Conservation (phyloP, 2,888 invertebrate species). For the Helleia helle region DNA sequence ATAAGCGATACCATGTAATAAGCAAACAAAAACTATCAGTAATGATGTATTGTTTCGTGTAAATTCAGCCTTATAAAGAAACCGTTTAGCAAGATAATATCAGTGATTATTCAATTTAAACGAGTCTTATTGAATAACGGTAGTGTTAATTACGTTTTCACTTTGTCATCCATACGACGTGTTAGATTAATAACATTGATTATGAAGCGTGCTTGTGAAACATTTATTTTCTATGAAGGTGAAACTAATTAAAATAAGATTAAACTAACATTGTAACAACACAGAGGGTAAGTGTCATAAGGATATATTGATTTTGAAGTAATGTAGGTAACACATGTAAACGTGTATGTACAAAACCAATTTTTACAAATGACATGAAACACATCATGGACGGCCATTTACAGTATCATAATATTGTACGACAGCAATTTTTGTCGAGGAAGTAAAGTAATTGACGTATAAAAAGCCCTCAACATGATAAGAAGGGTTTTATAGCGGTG, state of each 20-base stretch:
- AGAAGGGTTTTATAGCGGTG: conserved; percentile 9
- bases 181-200: conserved; percentile 1
- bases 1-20: no score
- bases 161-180: conserved; percentile 22
- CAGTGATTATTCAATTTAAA: conserved; percentile 45
- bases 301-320: no score
- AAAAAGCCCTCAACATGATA: conserved; percentile 7
- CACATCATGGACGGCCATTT: not conserved
- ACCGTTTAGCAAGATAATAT: conserved; percentile 48
- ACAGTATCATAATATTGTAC: conserved; percentile 2
- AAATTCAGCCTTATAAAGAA: conserved; percentile 25
- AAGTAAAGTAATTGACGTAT: conserved; percentile 9
- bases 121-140: conserved; percentile 44
- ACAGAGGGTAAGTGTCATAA: no score
- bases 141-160: conserved; percentile 39
- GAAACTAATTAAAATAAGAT: no score
- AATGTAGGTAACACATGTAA: no score
- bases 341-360: not conserved
- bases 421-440: conserved; percentile 9
- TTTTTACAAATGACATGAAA: not conserved
- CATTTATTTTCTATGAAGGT: not conserved
- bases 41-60: conserved; percentile 11
- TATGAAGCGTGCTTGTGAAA: not conserved
- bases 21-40: no score
- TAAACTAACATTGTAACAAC: no score